These are phyloP conservation scores for Sarcophaga carnaria DNA, from an alignment of 2,888 invertebrate genomes.

Conservation along the genomic window DNA sequence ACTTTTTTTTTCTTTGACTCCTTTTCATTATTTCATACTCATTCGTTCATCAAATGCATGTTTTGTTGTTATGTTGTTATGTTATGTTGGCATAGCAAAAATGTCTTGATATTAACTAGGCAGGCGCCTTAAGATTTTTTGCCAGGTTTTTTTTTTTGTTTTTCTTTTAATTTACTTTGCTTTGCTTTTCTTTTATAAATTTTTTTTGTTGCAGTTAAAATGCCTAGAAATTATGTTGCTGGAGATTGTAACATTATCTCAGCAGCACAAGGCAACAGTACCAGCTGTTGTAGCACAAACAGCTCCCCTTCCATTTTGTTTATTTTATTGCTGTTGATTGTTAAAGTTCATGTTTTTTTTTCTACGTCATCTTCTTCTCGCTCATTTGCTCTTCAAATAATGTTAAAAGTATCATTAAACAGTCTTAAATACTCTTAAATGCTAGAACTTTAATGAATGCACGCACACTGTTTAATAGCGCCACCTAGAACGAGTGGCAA, in stretches of 20 bases:
- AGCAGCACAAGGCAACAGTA: too few species aligned
- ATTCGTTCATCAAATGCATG: neutral
- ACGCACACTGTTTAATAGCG: conserved; percentile 50
- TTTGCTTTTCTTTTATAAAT: too few species aligned
- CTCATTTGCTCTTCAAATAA: neutral
- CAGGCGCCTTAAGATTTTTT: conserved; percentile 62
- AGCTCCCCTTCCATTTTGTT: conserved; percentile 1
- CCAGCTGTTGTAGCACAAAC: neutral
- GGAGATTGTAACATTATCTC: too few species aligned
- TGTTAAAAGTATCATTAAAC: conserved; percentile 45
- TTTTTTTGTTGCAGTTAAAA: conserved; percentile 7
- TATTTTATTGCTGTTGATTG: neutral
- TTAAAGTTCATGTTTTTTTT: neutral
- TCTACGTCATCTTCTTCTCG: too few species aligned
- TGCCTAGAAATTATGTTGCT: conserved; percentile 55
- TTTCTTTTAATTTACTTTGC: neutral
- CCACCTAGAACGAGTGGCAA: conserved; percentile 18
- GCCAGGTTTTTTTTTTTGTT: neutral
- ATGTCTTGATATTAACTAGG: conserved; percentile 50
- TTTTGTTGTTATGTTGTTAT: conserved; percentile 2
- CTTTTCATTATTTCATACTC: neutral
- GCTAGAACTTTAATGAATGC: conserved; percentile 50
- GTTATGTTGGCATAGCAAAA: conserved; percentile 21
- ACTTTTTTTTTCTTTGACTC: neutral
- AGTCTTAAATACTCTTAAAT: conserved; percentile 44